phyloP scores from a whole-genome alignment of 2,888 invertebrate species.

The Campopleginae sp. region DNA sequence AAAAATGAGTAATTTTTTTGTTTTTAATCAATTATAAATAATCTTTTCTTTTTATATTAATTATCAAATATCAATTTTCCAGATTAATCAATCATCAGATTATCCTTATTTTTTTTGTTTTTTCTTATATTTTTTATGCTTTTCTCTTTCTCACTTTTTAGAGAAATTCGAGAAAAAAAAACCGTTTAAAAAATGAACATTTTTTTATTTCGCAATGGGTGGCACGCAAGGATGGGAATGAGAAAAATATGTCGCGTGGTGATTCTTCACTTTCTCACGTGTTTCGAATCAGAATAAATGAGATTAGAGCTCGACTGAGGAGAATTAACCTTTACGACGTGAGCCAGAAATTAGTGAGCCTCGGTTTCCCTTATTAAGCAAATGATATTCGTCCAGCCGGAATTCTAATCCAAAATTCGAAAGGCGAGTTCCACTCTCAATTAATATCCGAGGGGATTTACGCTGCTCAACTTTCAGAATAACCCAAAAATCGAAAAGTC shows the following conservation, averaged over 20 bases:
- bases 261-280: background rate
- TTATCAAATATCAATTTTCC: too few relatives aligned
- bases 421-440: background rate
- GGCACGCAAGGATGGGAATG: background rate
- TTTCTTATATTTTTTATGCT: slow-evolving; percentile 25
- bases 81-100: too few relatives aligned
- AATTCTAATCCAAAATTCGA: background rate
- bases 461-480: background rate
- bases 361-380: background rate
- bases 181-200: background rate
- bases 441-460: background rate
- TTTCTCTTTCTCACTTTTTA: slow-evolving; percentile 12
- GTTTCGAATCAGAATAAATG: background rate
- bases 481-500: background rate
- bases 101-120: slow-evolving; percentile 18
- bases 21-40: too few relatives aligned
- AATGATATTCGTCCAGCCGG: background rate
- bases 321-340: background rate
- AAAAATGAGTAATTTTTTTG: too few relatives aligned
- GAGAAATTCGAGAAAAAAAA: slow-evolving; percentile 31
- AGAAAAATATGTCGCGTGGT: background rate
- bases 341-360: background rate
- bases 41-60: too few relatives aligned
- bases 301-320: background rate
- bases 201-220: slow-evolving; percentile 10